Percentiles rank a stretch among this genome's conserved stretches.
These are phyloP conservation scores for Tenodera sinensis DNA, from an alignment of 2,888 invertebrate genomes.

Conservation along the genomic window DNA sequence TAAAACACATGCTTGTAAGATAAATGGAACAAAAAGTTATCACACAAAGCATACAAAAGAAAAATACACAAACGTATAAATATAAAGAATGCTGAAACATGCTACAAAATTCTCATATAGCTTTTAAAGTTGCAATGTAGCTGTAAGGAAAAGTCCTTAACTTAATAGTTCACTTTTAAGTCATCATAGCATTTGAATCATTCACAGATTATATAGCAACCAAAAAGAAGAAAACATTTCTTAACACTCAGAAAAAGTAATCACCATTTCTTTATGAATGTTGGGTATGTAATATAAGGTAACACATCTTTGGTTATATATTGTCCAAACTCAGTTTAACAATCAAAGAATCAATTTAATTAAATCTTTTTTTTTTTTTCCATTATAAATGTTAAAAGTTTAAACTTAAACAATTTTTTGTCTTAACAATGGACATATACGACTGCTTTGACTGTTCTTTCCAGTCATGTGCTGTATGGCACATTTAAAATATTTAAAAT, in stretches of 20 bases:
- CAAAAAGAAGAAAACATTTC: neutral
- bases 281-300: neutral
- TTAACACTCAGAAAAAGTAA: neutral
- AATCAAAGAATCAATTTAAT: too few relatives aligned
- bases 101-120: neutral
- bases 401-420: too few relatives aligned
- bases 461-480: too few relatives aligned
- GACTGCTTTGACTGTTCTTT: too few relatives aligned
- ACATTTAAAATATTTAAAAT: too few relatives aligned
- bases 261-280: neutral
- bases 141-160: neutral
- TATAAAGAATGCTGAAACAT: neutral
- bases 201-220: neutral
- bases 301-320: too few relatives aligned
- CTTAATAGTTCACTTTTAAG: neutral
- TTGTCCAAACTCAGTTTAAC: too few relatives aligned
- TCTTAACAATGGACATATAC: too few relatives aligned
- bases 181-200: neutral
- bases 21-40: neutral
- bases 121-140: neutral
- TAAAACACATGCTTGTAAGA: constrained; percentile 14
- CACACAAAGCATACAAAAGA: neutral
- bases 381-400: too few relatives aligned
- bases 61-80: neutral
- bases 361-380: too few relatives aligned